phyloP scores from a whole-genome alignment of 2,888 invertebrate genomes.

The Hecatera dysodea region DNA sequence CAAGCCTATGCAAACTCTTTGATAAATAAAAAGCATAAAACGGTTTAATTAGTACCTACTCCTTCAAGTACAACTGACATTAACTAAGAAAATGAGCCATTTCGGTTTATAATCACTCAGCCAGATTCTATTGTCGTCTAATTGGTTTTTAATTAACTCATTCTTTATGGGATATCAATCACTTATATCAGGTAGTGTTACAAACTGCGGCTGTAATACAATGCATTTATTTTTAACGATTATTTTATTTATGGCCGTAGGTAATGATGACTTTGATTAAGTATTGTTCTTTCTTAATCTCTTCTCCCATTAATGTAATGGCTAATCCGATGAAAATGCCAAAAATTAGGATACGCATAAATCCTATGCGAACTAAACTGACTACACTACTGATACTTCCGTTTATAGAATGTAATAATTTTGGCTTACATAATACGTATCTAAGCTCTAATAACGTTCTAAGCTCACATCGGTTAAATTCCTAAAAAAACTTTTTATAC shows the following conservation, averaged over 20 bases:
- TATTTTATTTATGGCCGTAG: conserved; percentile 10
- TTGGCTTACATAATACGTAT: too few relatives aligned
- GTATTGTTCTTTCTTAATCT: conserved; percentile 22
- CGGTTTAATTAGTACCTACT: neutral
- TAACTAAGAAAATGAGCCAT: neutral
- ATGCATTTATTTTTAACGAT: conserved; percentile 1
- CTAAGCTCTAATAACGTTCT: too few relatives aligned
- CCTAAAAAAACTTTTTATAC: too few relatives aligned
- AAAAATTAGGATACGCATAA: too few relatives aligned
- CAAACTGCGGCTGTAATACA: neutral
- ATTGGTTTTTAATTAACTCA: conserved; percentile 7
- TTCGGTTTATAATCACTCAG: neutral
- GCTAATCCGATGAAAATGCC: neutral
- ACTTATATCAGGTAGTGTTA: neutral
- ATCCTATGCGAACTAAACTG: neutral
- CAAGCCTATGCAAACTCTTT: neutral
- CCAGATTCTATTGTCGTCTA: neutral
- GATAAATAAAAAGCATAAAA: neutral
- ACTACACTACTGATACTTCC: too few relatives aligned
- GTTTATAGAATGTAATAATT: too few relatives aligned
- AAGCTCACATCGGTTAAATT: too few relatives aligned
- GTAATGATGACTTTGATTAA: conserved; percentile 26
- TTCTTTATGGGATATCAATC: conserved; percentile 4
- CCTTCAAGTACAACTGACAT: neutral
- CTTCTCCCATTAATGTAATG: neutral